Conservation (phyloP, 2,797 vertebrate species). For the Echiichthys vipera region DNA sequence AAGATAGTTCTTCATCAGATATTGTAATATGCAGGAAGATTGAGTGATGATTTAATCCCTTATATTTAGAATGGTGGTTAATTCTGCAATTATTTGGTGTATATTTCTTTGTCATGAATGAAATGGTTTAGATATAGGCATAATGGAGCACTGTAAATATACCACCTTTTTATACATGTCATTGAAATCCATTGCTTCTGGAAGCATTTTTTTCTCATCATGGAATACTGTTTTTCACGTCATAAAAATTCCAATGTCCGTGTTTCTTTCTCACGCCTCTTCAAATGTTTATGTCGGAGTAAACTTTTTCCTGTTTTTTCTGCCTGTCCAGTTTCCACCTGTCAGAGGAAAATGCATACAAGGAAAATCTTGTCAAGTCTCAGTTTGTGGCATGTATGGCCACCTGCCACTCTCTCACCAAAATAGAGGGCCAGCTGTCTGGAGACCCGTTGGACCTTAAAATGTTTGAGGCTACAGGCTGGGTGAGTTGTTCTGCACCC, state of each 20-base stretch:
- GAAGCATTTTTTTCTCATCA: background rate
- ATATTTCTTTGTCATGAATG: background rate
- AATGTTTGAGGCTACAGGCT: slow-evolving; percentile 99
- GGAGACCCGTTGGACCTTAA: slow-evolving; percentile 98
- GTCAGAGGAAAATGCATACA: slow-evolving; percentile 91
- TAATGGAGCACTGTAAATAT: background rate
- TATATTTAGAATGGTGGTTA: background rate
- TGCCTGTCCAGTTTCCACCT: slow-evolving; percentile 86
- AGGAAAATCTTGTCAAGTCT: slow-evolving; percentile 91
- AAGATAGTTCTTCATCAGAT: background rate
- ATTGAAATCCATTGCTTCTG: background rate
- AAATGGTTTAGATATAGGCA: background rate
- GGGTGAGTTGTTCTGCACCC: slow-evolving; percentile 86
- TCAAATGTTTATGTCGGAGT: no score
- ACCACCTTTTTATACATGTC: background rate
- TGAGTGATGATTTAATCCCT: background rate
- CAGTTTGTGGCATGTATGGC: slow-evolving; percentile 98
- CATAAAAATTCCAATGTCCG: no score
- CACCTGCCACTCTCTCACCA: slow-evolving; percentile 97
- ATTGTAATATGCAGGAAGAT: background rate
- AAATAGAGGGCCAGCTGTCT: slow-evolving; percentile 96
- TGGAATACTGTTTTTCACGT: background rate
- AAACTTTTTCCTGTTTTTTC: background rate
- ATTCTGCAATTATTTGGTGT: background rate
- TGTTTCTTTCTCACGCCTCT: no score